Conservation (phyloP, 2,113 vertebrate species). For the Columba janthina region DNA sequence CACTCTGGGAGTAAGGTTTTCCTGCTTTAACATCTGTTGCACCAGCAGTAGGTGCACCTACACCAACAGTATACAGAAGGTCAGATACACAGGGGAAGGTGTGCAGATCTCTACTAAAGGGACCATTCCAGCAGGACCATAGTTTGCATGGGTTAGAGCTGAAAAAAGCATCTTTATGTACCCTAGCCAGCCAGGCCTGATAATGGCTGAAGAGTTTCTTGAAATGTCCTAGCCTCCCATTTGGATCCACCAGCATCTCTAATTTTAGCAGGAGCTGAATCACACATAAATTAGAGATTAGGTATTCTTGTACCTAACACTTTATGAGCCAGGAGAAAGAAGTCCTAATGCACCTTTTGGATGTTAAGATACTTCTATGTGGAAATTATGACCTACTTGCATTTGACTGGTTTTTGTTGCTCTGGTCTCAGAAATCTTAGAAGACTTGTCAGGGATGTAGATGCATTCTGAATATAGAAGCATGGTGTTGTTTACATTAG, state of each 20-base stretch:
- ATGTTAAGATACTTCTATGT: neutral
- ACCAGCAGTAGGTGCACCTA: conserved; percentile 13
- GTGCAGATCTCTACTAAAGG: neutral
- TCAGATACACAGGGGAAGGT: neutral
- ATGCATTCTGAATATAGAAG: conserved; percentile 41
- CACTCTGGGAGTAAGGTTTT: conserved; percentile 2
- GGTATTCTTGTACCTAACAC: neutral
- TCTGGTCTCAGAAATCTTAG: conserved; percentile 3
- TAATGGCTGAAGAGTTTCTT: neutral
- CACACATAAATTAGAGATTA: neutral
- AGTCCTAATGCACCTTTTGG: neutral
- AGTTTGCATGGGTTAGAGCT: neutral
- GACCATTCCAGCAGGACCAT: neutral
- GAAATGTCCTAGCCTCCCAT: neutral
- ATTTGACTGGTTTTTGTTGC: conserved; percentile 10
- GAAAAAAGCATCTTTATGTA: neutral
- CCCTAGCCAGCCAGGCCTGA: neutral
- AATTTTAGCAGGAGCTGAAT: neutral
- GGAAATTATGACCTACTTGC: neutral
- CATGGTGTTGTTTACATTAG: neutral
- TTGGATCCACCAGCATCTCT: neutral
- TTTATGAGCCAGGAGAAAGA: neutral
- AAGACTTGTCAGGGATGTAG: neutral
- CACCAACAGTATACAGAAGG: neutral
- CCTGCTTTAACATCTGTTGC: conserved; percentile 38